Base-by-base conservation (phyloP, 2,113 vertebrate genomes). In the Perca schrenkii region DNA sequence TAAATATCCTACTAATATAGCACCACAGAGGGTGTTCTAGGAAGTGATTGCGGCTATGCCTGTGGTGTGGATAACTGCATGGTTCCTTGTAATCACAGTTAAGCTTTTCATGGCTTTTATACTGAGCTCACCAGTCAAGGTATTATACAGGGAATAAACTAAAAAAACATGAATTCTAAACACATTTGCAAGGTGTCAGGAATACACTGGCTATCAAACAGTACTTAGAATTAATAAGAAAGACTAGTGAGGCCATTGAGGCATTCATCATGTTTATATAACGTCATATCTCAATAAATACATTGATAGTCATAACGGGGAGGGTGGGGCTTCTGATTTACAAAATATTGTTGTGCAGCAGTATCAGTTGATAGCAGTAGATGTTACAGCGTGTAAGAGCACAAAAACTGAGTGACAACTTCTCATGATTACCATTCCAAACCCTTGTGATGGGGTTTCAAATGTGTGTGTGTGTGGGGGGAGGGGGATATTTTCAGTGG, bases 111-210 rank as follows among this genome's bases (percentile, higher is more conserved):
- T 13, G 17, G 14, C 34, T 57, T 78, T 62, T 34, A 57, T 19
- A 31, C 47, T 22, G 53, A 73, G 49, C 19, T 81, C 22, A 14
- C 49, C 17, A 61, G 53, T 7, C n/a, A 6, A 14, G 1, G 6
- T 65, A 50, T 50, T 22, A 46, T 6, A 7, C 28, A 25, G 3
- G 21, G 25, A 65, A 36, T 6, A 17, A n/a, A 50, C 22, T 21
- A n/a, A 75, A 68, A 83, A 63, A 74, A 21, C 43, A 47, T 36
- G 10, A 28, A 71, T 58, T 71, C 40, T 75, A 34, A 74, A 64
- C 62, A 63, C 67, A 43, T 52, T 53, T 77, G 28, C 36, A 49
- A 31, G 4, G 19, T 60, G 49, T 58, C 16, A 2, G 63, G 31
- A 58, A 73, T 49, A 56, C 15, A 19, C 63, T 62, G 49, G 69